These are phyloP conservation scores for Xestia rhomboidea DNA, from an alignment of 2,888 invertebrate genomes.

Conservation along the genomic window DNA sequence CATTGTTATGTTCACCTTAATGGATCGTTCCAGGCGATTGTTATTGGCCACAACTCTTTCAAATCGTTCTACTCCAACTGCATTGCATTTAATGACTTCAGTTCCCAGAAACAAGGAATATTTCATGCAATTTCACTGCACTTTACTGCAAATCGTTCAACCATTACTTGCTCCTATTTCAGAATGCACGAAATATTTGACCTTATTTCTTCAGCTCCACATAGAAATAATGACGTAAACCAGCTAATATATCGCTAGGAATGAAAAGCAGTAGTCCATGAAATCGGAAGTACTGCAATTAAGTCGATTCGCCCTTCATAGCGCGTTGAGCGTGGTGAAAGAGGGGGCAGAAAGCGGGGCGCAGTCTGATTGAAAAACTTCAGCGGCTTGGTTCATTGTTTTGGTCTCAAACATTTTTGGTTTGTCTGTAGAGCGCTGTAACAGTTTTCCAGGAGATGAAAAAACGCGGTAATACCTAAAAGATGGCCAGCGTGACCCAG, in stretches of 20 bases:
- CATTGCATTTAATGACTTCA: slow-evolving; percentile 2
- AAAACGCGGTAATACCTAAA: not conserved
- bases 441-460: not conserved
- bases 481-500: not conserved
- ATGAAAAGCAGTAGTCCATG: slow-evolving; percentile 67
- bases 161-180: slow-evolving; percentile 10
- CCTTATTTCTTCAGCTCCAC: slow-evolving; percentile 40
- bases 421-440: not conserved
- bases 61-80: not conserved
- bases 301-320: slow-evolving; percentile 78
- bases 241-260: slow-evolving; percentile 62
- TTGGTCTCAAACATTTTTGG: not conserved
- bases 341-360: slow-evolving; percentile 58
- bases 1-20: not conserved
- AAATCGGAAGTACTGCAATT: slow-evolving; percentile 79
- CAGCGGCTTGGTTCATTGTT: slow-evolving; percentile 39
- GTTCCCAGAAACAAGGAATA: slow-evolving; percentile 8
- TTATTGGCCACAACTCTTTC: not conserved
- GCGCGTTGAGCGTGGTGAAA: slow-evolving; percentile 73
- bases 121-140: slow-evolving; percentile 1
- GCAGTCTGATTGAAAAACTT: slow-evolving; percentile 24
- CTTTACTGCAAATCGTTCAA: slow-evolving; percentile 18
- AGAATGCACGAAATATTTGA: slow-evolving; percentile 18
- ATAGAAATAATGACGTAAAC: slow-evolving; percentile 48
- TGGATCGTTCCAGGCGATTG: not conserved